Percentiles rank a stretch among this genome's conserved stretches.
Evolutionary conservation across 2,797 vertebrate genomes (phyloP).

Genomic region (Premnoplex brunnescens): DNA sequence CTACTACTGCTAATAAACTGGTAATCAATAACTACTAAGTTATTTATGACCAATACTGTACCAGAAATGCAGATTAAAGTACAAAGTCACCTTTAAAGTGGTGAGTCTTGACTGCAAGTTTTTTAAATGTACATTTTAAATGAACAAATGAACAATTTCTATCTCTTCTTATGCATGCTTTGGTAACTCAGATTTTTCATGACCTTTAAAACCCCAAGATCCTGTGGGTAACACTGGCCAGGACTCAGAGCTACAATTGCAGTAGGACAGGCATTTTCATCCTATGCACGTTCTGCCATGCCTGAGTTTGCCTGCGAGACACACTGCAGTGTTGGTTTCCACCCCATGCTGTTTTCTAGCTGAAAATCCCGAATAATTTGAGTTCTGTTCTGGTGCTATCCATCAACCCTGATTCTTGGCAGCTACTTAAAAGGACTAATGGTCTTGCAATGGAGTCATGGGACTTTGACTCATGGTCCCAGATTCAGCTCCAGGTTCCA

Average conservation of each 20-base stretch:
- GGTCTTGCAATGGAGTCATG: constrained; percentile 45
- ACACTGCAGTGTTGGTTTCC: not conserved
- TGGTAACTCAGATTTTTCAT: not conserved
- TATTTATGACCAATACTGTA: not conserved
- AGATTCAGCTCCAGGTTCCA: constrained; percentile 19
- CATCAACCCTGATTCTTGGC: constrained; percentile 48
- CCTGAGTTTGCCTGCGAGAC: not conserved
- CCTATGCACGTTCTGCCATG: not conserved
- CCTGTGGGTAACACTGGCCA: not conserved
- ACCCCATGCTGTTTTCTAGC: not conserved
- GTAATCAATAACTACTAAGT: not conserved
- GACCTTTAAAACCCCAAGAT: not conserved
- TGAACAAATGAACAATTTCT: not conserved
- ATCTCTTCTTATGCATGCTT: not conserved
- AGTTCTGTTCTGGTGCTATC: constrained; percentile 31
- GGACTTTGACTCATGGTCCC: constrained; percentile 47
- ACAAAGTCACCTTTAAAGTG: not conserved
- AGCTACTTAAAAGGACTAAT: constrained; percentile 53
- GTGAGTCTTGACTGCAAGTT: not conserved
- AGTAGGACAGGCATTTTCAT: not conserved
- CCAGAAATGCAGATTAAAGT: not conserved
- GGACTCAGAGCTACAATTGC: not conserved
- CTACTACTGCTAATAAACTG: not conserved
- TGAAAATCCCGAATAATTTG: not conserved
- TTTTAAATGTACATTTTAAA: not conserved